Evolutionary conservation across 2,888 invertebrate species (phyloP).

Genomic region (Apotomis capreana): DNA sequence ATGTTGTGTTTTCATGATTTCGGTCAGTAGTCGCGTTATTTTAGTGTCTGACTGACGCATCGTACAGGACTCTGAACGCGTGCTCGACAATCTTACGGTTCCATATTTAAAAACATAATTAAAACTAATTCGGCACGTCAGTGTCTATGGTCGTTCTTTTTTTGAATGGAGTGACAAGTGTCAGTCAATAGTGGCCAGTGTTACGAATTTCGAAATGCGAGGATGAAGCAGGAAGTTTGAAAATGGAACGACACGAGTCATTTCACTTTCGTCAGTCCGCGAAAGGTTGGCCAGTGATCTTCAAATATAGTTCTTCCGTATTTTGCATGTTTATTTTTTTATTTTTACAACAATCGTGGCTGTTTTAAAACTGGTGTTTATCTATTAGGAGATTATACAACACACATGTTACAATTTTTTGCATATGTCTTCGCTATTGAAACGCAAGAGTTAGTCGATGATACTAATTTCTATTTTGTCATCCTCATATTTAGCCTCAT

Average conservation of each 20-base stretch:
- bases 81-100: slow-evolving; percentile 65
- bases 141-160: slow-evolving; percentile 31
- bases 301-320: slow-evolving; percentile 6
- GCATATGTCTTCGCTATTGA: neutral
- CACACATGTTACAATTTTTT: too few species aligned
- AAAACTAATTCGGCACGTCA: slow-evolving; percentile 1
- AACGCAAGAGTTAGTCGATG: neutral
- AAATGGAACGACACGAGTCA: slow-evolving; percentile 57
- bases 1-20: slow-evolving; percentile 66
- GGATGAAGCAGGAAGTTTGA: slow-evolving; percentile 60
- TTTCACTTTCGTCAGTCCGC: slow-evolving; percentile 58
- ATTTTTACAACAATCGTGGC: neutral
- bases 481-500: too few species aligned
- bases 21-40: slow-evolving; percentile 68
- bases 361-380: slow-evolving; percentile 46
- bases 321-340: slow-evolving; percentile 2
- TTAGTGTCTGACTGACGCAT: slow-evolving; percentile 64
- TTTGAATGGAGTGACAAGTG: slow-evolving; percentile 30
- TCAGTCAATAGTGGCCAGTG: slow-evolving; percentile 42
- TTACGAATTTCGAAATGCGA: slow-evolving; percentile 51
- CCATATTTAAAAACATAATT: slow-evolving; percentile 42
- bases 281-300: slow-evolving; percentile 57
- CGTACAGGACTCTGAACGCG: slow-evolving; percentile 67
- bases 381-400: neutral
- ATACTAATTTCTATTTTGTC: too few species aligned